These are phyloP conservation scores for Tupiocoris notatus DNA, from an alignment of 2,888 invertebrate genomes.

Conservation along the genomic window DNA sequence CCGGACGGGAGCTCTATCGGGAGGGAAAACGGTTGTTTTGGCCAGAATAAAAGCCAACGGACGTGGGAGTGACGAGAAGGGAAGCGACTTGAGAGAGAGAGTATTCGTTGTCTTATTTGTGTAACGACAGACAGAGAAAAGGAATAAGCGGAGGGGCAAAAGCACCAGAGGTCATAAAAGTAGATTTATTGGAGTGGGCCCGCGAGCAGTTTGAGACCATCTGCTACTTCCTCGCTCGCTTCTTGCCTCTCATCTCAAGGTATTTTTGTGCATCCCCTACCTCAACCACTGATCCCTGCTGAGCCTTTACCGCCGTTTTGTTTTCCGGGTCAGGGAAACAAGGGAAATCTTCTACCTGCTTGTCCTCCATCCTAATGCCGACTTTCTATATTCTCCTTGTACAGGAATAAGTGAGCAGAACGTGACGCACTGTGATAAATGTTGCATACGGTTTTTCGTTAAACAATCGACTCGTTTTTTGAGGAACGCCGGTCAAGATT, in stretches of 20 bases:
- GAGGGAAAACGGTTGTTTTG: conserved; percentile 19
- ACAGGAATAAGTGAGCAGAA: no score
- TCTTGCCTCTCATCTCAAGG: conserved; percentile 6
- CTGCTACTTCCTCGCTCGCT: conserved; percentile 22
- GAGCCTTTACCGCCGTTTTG: not conserved
- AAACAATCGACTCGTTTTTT: no score
- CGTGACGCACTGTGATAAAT: no score
- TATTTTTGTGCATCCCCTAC: conserved; percentile 27
- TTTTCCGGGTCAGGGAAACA: not conserved
- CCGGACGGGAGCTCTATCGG: not conserved
- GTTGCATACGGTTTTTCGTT: no score
- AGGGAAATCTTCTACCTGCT: not conserved
- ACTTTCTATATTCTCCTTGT: not conserved
- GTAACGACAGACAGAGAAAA: conserved; percentile 1
- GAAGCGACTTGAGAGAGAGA: not conserved
- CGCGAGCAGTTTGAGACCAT: conserved; percentile 42
- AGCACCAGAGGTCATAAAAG: conserved; percentile 41
- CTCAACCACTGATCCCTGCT: not conserved
- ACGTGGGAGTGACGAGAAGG: not conserved
- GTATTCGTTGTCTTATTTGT: conserved; percentile 20
- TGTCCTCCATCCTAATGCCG: not conserved
- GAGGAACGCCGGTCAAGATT: no score
- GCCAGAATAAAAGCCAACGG: conserved; percentile 12
- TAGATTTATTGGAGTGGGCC: conserved; percentile 42
- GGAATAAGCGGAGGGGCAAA: conserved; percentile 16